Conservation (phyloP, 2,888 invertebrate species). For the Acleris sparsana region DNA sequence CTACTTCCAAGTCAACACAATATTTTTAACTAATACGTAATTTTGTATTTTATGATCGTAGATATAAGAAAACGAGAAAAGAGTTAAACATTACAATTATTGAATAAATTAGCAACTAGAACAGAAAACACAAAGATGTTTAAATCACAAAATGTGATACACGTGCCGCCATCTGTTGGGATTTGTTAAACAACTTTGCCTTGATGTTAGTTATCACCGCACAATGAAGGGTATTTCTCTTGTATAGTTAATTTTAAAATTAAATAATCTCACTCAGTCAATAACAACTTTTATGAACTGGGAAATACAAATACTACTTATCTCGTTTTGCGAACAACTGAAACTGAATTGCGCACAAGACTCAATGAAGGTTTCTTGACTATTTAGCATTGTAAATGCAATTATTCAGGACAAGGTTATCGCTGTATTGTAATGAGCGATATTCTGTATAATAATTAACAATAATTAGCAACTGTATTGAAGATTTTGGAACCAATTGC, state of each 20-base stretch:
- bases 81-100: no score
- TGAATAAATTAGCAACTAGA: background rate
- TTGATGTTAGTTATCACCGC: background rate
- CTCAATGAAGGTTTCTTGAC: constrained; percentile 3
- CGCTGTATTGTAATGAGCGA: background rate
- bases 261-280: no score
- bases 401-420: constrained; percentile 20
- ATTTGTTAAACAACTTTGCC: background rate
- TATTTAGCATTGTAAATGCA: constrained; percentile 18
- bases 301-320: no score
- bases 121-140: background rate
- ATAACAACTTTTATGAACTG: no score
- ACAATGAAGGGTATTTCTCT: background rate
- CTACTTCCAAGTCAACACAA: background rate
- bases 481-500: background rate
- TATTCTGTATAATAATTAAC: background rate
- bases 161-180: background rate
- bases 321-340: no score
- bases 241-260: background rate
- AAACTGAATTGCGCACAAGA: background rate
- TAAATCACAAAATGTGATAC: background rate
- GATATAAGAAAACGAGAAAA: no score
- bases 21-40: no score
- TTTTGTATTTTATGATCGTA: no score
- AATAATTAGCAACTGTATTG: background rate